Percentiles rank a stretch among this genome's conserved stretches.
phyloP scores from a whole-genome alignment of 2,888 invertebrate species.

The Pristionchus maxplancki region DNA sequence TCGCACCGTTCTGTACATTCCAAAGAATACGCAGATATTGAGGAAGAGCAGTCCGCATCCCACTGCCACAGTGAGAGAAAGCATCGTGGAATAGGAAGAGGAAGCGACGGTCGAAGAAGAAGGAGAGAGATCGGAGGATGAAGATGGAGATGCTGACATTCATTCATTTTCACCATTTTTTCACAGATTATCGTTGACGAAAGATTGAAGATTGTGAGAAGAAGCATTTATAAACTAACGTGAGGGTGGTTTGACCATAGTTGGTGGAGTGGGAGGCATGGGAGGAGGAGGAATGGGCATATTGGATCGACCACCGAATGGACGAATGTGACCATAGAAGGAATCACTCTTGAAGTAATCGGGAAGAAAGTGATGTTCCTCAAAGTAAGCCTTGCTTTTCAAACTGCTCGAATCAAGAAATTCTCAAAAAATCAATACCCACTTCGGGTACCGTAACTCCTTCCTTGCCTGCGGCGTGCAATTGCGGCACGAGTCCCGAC shows the following conservation, averaged over 20 bases:
- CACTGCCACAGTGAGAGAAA: constrained; percentile 70
- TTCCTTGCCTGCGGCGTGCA: constrained; percentile 67
- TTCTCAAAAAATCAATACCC: background rate
- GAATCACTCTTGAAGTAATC: constrained; percentile 72
- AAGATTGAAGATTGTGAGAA: background rate
- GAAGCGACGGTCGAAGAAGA: constrained; percentile 54
- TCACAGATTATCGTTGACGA: too few species aligned
- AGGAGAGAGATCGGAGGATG: constrained; percentile 49
- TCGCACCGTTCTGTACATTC: constrained; percentile 68
- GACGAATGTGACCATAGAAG: constrained; percentile 75
- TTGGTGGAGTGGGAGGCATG: constrained; percentile 74
- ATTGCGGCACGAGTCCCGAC: constrained; percentile 74
- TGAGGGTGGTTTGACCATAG: constrained; percentile 60
- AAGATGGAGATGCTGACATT: constrained; percentile 56
- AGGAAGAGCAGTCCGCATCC: constrained; percentile 73
- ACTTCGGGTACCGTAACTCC: constrained; percentile 61
- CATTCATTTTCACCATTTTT: background rate
- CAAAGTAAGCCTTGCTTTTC: background rate
- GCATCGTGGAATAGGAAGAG: constrained; percentile 54
- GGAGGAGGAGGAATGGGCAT: constrained; percentile 76
- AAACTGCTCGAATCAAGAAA: background rate
- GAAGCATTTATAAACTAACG: constrained; percentile 53
- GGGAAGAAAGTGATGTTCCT: constrained; percentile 73
- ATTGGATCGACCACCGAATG: constrained; percentile 69
- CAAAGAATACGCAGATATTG: constrained; percentile 73